A percentile compares a stretch with the other conserved stretches of the same genome.
Conservation (phyloP, 2,797 vertebrate species). For the Sparus aurata region DNA sequence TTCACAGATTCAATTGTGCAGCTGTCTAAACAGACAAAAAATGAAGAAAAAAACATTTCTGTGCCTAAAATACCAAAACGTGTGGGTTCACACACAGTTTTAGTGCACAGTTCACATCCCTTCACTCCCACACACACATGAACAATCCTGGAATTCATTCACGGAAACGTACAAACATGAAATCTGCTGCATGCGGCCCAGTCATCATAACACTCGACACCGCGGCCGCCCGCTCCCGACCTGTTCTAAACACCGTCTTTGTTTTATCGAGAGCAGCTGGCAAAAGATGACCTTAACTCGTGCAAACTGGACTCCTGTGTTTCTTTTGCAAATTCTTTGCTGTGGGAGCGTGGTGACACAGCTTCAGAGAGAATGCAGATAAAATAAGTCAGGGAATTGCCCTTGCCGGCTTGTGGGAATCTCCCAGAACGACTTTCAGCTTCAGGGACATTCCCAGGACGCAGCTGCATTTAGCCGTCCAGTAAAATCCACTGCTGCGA, state of each 20-base stretch:
- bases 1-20: neutral
- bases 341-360: slow-evolving; percentile 46
- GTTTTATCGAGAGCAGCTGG: slow-evolving; percentile 23
- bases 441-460: slow-evolving; percentile 82
- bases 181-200: slow-evolving; percentile 4
- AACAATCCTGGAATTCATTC: slow-evolving; percentile 38
- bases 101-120: neutral
- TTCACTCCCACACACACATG: neutral
- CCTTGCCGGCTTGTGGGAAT: slow-evolving; percentile 78
- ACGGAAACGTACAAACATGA: slow-evolving; percentile 28
- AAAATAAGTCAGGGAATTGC: slow-evolving; percentile 74
- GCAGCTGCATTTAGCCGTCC: slow-evolving; percentile 70
- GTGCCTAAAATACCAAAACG: neutral
- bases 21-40: slow-evolving; percentile 11
- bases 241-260: slow-evolving; percentile 16
- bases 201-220: slow-evolving; percentile 19
- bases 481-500: slow-evolving; percentile 58
- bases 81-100: slow-evolving; percentile 8
- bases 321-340: slow-evolving; percentile 27
- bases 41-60: neutral
- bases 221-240: slow-evolving; percentile 25
- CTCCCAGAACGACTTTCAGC: slow-evolving; percentile 73
- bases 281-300: slow-evolving; percentile 30
- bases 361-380: slow-evolving; percentile 43
- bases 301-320: slow-evolving; percentile 24